Base-by-base conservation (phyloP, 1,140 invertebrate genomes). In the Drosophila neocordata region DNA sequence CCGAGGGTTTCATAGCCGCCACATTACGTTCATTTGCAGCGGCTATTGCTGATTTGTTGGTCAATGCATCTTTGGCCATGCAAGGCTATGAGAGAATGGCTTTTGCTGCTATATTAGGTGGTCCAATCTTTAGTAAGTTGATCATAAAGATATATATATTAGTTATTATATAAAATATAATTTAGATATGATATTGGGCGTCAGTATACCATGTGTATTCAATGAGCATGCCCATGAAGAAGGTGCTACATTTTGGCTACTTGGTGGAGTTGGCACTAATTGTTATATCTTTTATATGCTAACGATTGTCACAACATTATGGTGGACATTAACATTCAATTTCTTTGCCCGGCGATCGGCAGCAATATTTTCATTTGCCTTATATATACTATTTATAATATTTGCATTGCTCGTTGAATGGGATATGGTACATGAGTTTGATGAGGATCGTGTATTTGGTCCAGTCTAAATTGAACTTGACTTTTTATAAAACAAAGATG, bases 61-160 rank as follows among this genome's bases (percentile, higher is more conserved):
- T 73, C n/a, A 69, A 68, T 6, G 11, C 38, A 0, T 24, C 58
- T 7, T 53, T 82, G n/a, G 53, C 76, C 9, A n/a, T 59, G n/a
- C 69, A 88, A 12, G 83, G 83, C 4, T 79, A 72, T n/a, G 83
- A 75, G 20, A 71, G 65, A 44, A 83, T 88, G 83, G 83, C 76
- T 0, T 88, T 71, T 22, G 84, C 79, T 0, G 76, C 64, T 4
- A 38, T 71, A 9, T 55, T 79, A 12, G 83, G 83, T 1, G 52
- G 69, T 4, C 51, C 75, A 0, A 53, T 88, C n/a, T 79, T 71
- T 11, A 69, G 83, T 87, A 65, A 68, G 68, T 76, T 0, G 27
- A 4, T 31, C 24, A 24, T 24, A 1, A 1, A 24, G 1, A 1
- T 24, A 0, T 24, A 24, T 24, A 31, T 1, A 31, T 31, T 31